Evolutionary conservation across 23 tunicate genomes (phyloP).

Genomic region (Styela plicata): DNA sequence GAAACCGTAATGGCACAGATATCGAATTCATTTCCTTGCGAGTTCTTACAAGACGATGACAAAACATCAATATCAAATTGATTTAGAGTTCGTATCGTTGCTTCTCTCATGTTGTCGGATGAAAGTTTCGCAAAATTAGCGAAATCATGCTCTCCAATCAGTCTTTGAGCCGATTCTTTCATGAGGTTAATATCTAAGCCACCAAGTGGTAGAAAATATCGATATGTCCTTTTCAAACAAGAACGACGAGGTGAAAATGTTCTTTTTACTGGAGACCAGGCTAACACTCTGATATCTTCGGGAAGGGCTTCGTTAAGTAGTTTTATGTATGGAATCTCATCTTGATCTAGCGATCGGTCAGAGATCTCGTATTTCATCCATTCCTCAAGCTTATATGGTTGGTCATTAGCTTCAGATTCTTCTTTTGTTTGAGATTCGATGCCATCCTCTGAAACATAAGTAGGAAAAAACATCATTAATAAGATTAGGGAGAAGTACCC

Average conservation of each 20-base stretch:
- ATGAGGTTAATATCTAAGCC: conserved; percentile 41
- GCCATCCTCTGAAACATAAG: no score
- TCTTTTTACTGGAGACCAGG: conserved; percentile 67
- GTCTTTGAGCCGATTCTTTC: conserved; percentile 61
- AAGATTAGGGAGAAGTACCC: no score
- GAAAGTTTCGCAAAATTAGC: conserved; percentile 63
- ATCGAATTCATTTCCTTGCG: no score
- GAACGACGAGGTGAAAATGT: conserved; percentile 39
- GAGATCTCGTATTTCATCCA: neutral
- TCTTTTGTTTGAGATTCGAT: no score
- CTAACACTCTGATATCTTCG: conserved; percentile 56
- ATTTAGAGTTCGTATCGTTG: neutral
- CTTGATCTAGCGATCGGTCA: conserved; percentile 42
- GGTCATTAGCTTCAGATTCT: no score
- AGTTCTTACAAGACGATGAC: neutral
- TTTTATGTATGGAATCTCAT: conserved; percentile 51
- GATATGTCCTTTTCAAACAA: conserved; percentile 60
- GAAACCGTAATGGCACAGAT: conserved; percentile 47
- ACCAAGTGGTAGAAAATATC: conserved; percentile 56
- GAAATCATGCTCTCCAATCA: conserved; percentile 66
- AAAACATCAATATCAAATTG: conserved; percentile 7
- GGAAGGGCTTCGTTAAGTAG: conserved; percentile 73
- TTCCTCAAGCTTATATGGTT: neutral
- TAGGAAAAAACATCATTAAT: no score
- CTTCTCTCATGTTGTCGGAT: neutral